Evolutionary conservation across 2,797 vertebrate genomes (phyloP).

Genomic region (Mallotus villosus): DNA sequence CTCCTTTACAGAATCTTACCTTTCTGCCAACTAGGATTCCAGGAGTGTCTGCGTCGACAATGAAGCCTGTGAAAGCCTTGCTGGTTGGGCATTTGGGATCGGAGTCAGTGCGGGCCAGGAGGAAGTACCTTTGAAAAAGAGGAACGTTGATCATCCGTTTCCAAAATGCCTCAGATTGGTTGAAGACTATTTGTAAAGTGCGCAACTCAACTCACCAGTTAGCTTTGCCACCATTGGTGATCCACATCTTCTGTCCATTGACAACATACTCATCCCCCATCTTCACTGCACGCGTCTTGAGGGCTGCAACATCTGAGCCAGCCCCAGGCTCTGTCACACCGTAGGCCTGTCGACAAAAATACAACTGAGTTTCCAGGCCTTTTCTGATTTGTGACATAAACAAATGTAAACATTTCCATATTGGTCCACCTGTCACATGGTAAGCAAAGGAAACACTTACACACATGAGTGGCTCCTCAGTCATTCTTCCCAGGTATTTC

Average conservation of each 20-base stretch:
- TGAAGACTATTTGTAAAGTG: background rate
- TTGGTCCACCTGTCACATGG: background rate
- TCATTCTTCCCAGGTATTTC: conserved; percentile 91
- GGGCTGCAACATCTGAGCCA: conserved; percentile 88
- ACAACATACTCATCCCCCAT: conserved; percentile 90
- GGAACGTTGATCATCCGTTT: background rate
- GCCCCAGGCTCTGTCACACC: conserved; percentile 94
- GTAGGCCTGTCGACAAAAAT: conserved; percentile 78
- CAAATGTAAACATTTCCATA: too few relatives aligned
- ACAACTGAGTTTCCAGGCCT: background rate
- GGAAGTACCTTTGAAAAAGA: conserved; percentile 83
- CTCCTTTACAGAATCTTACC: conserved; percentile 62
- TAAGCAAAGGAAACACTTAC: conserved; percentile 74
- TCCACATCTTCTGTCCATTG: conserved; percentile 99
- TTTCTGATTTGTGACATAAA: background rate
- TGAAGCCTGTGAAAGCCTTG: conserved; percentile 93
- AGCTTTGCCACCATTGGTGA: conserved; percentile 95
- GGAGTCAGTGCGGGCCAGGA: conserved; percentile 81
- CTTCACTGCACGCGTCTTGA: conserved; percentile 88
- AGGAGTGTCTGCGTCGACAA: conserved; percentile 87
- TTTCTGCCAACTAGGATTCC: conserved; percentile 90
- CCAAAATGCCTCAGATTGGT: background rate
- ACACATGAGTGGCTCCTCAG: conserved; percentile 90
- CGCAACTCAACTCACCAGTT: conserved; percentile 79
- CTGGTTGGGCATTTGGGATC: conserved; percentile 83